These are phyloP conservation scores for Notechis scutatus DNA, from an alignment of 2,113 vertebrate species.

Conservation along the genomic window DNA sequence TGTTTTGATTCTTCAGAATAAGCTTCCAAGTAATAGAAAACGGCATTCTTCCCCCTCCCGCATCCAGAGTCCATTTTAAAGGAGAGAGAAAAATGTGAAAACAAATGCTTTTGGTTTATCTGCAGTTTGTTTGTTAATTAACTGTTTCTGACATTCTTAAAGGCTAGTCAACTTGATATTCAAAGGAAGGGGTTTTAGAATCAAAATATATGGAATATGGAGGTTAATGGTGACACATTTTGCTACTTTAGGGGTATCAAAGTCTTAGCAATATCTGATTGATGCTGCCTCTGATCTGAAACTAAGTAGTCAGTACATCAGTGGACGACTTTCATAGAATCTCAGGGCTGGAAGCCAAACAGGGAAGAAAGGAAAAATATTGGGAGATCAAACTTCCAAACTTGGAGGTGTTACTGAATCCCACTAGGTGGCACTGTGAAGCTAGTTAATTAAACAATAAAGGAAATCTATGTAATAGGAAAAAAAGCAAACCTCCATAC, in stretches of 20 bases:
- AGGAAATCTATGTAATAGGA: not conserved
- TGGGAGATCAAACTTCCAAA: not conserved
- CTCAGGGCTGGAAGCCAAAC: not conserved
- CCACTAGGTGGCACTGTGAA: conserved; percentile 7
- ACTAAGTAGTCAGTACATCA: not conserved
- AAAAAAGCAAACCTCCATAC: not conserved
- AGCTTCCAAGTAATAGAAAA: not conserved
- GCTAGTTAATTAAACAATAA: not conserved
- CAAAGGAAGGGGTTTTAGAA: not conserved
- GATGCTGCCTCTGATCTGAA: not conserved
- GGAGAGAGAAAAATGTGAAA: not conserved
- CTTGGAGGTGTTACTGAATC: not conserved
- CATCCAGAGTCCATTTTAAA: not conserved
- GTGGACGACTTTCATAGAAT: not conserved
- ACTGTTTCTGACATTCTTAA: not conserved
- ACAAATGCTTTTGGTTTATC: not conserved
- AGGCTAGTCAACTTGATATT: not conserved
- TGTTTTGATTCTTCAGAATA: not conserved
- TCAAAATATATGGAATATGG: not conserved
- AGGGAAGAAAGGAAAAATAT: not conserved
- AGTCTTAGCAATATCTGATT: not conserved
- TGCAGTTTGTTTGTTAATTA: not conserved
- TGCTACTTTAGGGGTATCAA: not conserved
- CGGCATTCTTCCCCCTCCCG: too few species aligned
- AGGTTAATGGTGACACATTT: not conserved